Evolutionary conservation across 92 coral and sea anemone species (phyloP).

Genomic region (Paramuricea clavata): DNA sequence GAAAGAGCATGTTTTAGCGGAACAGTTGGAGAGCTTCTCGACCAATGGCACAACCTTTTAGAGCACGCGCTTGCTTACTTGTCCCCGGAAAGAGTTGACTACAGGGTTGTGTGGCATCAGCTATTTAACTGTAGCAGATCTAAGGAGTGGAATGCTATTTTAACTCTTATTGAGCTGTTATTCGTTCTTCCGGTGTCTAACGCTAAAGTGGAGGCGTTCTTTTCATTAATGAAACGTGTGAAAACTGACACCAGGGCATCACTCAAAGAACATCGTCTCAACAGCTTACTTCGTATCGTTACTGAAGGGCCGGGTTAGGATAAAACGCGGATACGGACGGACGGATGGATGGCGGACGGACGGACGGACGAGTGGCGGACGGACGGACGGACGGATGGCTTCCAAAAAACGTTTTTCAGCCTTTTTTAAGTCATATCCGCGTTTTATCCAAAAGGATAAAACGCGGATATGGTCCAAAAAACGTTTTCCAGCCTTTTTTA

Average conservation of each 20-base stretch:
- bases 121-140: not conserved
- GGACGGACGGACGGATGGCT: no score
- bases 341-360: no score
- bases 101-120: conserved; percentile 23
- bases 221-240: conserved; percentile 20
- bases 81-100: conserved; percentile 9
- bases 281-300: conserved; percentile 12
- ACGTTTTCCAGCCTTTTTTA: no score
- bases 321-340: no score
- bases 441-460: no score
- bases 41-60: conserved; percentile 21
- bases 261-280: conserved; percentile 15
- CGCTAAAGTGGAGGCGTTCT: conserved; percentile 13
- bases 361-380: no score
- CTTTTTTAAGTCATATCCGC: no score
- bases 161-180: conserved; percentile 19
- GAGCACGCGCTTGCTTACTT: conserved; percentile 18
- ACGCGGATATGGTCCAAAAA: no score
- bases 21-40: conserved; percentile 36
- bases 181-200: conserved; percentile 18
- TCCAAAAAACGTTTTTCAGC: no score
- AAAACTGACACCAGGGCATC: conserved; percentile 5
- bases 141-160: conserved; percentile 5
- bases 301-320: conserved; percentile 29
- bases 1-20: conserved; percentile 30